Evolutionary conservation across 2,113 vertebrate genomes (phyloP).

Genomic region (Notarius quadriscutis): DNA sequence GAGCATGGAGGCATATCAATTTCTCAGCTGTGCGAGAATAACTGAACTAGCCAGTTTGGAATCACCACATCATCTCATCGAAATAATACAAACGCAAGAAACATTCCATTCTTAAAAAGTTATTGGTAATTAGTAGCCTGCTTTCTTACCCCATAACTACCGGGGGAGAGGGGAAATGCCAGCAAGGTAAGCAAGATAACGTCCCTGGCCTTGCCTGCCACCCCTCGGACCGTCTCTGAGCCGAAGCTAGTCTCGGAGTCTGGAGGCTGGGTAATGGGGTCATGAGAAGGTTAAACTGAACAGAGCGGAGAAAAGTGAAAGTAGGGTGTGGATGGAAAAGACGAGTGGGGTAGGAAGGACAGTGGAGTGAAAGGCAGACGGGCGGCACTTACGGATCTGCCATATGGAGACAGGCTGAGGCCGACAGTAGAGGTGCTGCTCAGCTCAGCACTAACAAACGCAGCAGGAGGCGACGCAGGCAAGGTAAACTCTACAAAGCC

Average conservation of each 20-base stretch:
- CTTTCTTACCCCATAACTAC: background rate
- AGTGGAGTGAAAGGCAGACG: conserved; percentile 61
- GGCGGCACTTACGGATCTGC: conserved; percentile 77
- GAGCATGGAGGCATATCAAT: background rate
- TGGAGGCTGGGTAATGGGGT: conserved; percentile 47
- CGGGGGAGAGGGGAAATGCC: too few species aligned
- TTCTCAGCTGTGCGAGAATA: background rate
- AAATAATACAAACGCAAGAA: background rate
- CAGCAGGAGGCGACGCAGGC: conserved; percentile 76
- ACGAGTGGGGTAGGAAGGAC: conserved; percentile 54
- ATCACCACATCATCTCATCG: background rate
- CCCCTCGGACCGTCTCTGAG: conserved; percentile 53
- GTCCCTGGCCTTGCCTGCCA: conserved; percentile 31
- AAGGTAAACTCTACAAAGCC: conserved; percentile 78
- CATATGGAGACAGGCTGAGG: conserved; percentile 79
- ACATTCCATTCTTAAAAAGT: background rate
- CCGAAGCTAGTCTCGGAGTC: conserved; percentile 77
- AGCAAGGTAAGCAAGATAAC: background rate
- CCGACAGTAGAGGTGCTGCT: conserved; percentile 77
- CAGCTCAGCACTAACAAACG: conserved; percentile 76
- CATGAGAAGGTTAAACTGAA: conserved; percentile 70
- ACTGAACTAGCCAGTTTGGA: background rate
- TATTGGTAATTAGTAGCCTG: too few species aligned
- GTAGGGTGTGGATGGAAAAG: conserved; percentile 46
- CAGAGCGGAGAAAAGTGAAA: conserved; percentile 65